These are phyloP conservation scores for Parnassius glacialis DNA, from an alignment of 2,888 invertebrate species.

Conservation along the genomic window DNA sequence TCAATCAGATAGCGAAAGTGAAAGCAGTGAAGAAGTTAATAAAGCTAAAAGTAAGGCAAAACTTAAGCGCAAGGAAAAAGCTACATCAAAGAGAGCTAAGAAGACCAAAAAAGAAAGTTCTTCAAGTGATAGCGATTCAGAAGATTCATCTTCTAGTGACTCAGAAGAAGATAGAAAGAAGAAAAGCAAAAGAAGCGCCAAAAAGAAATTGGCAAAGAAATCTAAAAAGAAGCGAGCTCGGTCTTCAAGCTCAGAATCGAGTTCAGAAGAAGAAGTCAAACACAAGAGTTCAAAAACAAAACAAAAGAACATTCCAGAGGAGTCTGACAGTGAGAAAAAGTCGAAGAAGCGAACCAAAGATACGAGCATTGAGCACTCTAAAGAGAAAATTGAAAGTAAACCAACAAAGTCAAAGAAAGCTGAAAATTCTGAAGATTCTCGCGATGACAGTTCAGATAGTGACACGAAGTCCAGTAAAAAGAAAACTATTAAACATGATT, in stretches of 20 bases:
- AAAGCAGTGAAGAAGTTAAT: conserved; percentile 65
- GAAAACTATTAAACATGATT: conserved; percentile 69
- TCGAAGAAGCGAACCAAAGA: conserved; percentile 67
- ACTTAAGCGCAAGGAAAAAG: conserved; percentile 76
- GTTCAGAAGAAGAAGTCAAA: conserved; percentile 76
- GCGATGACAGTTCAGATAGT: conserved; percentile 69
- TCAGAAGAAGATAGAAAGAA: conserved; percentile 76
- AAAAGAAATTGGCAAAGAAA: conserved; percentile 73
- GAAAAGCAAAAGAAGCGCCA: conserved; percentile 71
- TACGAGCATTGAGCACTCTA: conserved; percentile 55
- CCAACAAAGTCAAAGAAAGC: conserved; percentile 61
- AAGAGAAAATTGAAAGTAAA: conserved; percentile 63
- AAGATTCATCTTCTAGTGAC: conserved; percentile 74
- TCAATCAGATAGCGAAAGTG: conserved; percentile 73
- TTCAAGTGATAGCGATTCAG: conserved; percentile 75
- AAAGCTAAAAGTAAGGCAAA: conserved; percentile 73
- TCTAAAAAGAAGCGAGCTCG: conserved; percentile 70
- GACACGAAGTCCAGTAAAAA: conserved; percentile 79
- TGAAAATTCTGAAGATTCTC: conserved; percentile 69
- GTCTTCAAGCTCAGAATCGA: conserved; percentile 75
- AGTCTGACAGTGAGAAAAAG: conserved; percentile 70
- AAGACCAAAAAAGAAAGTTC: conserved; percentile 72
- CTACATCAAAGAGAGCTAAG: conserved; percentile 79
- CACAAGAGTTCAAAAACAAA: conserved; percentile 70
- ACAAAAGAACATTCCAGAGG: conserved; percentile 74